These are phyloP conservation scores for Malurus cyaneus DNA, from an alignment of 2,113 vertebrate species.

Conservation along the genomic window DNA sequence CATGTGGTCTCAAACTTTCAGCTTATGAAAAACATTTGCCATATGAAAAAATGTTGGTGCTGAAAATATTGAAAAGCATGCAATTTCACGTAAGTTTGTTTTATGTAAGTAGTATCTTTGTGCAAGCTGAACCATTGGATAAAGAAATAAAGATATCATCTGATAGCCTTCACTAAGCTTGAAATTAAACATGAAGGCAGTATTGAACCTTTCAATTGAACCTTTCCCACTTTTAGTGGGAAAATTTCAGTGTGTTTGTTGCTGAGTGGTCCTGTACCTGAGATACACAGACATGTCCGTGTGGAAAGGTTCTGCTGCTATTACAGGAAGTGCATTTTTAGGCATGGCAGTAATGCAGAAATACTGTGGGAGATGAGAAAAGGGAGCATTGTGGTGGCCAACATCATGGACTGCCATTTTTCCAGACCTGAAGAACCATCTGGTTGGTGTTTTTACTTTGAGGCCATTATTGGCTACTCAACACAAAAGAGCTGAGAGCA, in stretches of 20 bases:
- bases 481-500: background rate
- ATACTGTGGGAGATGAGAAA: background rate
- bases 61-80: background rate
- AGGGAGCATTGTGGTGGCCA: background rate
- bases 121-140: background rate
- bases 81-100: background rate
- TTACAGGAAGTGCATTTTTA: background rate
- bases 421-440: background rate
- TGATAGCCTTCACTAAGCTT: background rate
- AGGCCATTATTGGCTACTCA: background rate
- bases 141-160: background rate
- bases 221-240: background rate
- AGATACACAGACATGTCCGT: background rate
- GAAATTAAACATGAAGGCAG: background rate
- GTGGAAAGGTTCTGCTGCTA: background rate
- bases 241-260: fast-evolving
- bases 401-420: fast-evolving
- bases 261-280: background rate
- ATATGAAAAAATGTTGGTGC: background rate
- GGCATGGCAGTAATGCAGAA: background rate
- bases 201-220: background rate
- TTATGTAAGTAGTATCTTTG: background rate
- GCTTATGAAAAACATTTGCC: background rate
- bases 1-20: background rate
- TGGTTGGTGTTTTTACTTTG: background rate